These are phyloP conservation scores for Serinus canaria DNA, from an alignment of 2,113 vertebrate species.

Conservation along the genomic window DNA sequence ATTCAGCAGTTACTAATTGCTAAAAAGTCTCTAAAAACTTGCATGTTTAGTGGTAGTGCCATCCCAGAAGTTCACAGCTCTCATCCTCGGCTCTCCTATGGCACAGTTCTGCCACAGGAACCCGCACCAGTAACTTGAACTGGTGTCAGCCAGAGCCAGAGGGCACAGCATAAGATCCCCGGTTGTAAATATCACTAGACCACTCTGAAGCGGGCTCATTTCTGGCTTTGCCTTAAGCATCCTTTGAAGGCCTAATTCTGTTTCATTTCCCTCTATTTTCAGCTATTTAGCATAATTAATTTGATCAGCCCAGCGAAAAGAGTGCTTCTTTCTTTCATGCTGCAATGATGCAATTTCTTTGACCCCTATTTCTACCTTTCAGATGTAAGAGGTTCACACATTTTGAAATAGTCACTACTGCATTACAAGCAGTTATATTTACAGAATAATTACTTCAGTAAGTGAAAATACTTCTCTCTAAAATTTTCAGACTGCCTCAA, in stretches of 20 bases:
- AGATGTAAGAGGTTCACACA: not conserved
- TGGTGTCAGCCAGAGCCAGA: constrained; percentile 4
- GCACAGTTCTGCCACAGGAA: not conserved
- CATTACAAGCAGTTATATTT: not conserved
- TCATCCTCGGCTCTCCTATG: not conserved
- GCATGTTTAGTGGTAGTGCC: not conserved
- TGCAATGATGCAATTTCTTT: constrained; percentile 70
- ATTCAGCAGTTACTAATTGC: constrained; percentile 10
- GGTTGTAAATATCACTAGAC: constrained; percentile 60
- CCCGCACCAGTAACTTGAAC: not conserved
- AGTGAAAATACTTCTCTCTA: not conserved
- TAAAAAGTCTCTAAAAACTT: not conserved
- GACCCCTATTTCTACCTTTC: not conserved
- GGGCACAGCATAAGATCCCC: not conserved
- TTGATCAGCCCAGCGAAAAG: constrained; percentile 70
- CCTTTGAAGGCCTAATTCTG: constrained; percentile 65
- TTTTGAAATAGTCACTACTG: not conserved
- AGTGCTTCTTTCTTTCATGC: constrained; percentile 25
- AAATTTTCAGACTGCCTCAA: not conserved
- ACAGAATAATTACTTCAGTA: not conserved
- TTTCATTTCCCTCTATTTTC: constrained; percentile 59
- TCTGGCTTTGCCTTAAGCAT: constrained; percentile 57
- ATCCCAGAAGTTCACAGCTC: constrained; percentile 24
- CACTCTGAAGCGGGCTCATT: constrained; percentile 43
- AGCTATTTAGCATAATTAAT: constrained; percentile 86